These are phyloP conservation scores for Oxyura jamaicensis DNA, from an alignment of 2,113 vertebrate genomes.

Conservation along the genomic window DNA sequence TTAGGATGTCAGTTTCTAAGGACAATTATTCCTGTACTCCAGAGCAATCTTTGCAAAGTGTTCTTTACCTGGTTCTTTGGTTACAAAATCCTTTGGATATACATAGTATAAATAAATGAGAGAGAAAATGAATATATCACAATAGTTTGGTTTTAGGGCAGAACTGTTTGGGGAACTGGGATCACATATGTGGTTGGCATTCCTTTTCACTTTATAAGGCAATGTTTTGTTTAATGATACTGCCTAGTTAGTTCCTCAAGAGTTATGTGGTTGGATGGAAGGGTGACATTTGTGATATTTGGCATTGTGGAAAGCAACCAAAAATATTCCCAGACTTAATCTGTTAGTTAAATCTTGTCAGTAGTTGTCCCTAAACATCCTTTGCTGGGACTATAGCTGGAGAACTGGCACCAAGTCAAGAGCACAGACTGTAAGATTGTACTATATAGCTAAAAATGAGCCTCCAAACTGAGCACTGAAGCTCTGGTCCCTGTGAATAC, in stretches of 20 bases:
- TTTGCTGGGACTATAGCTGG: slow-evolving; percentile 27
- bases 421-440: not conserved
- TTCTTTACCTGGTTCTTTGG: not conserved
- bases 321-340: slow-evolving; percentile 13
- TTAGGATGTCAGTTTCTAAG: not conserved
- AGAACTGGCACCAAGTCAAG: slow-evolving; percentile 17
- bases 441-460: slow-evolving; percentile 20
- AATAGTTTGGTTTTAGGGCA: not conserved
- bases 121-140: not conserved
- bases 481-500: slow-evolving; percentile 30
- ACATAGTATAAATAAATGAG: not conserved
- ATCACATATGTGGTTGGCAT: not conserved
- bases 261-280: not conserved
- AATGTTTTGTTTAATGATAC: not conserved
- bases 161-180: not conserved
- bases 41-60: not conserved
- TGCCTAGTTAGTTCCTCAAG: not conserved
- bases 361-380: slow-evolving; percentile 7
- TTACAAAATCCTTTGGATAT: not conserved
- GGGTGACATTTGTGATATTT: not conserved
- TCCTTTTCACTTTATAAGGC: slow-evolving; percentile 21
- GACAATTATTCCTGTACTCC: not conserved
- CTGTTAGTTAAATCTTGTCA: not conserved
- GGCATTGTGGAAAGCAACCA: not conserved
- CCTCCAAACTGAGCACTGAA: slow-evolving; percentile 12